Percentiles rank a stretch among this genome's conserved stretches.
Conservation (phyloP, 2,797 vertebrate species). For the Cirrhinus mrigala region DNA sequence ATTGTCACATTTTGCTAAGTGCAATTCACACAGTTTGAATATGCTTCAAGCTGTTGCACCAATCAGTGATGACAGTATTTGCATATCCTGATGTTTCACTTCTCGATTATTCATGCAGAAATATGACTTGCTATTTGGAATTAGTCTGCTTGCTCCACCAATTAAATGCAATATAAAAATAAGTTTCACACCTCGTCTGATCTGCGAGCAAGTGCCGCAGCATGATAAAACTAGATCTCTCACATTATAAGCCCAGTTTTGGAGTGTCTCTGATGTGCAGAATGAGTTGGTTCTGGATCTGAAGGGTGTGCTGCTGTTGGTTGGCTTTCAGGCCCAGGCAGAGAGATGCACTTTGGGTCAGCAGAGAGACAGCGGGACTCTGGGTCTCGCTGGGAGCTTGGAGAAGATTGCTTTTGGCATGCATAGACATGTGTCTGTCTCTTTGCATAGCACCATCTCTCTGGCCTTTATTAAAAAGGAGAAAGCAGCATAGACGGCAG, state of each 20-base stretch:
- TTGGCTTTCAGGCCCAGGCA: constrained; percentile 20
- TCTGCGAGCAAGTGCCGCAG: background rate
- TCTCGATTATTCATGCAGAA: background rate
- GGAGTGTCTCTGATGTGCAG: background rate
- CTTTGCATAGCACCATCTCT: constrained; percentile 10
- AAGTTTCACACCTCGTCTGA: background rate
- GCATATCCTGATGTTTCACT: background rate
- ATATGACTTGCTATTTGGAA: background rate
- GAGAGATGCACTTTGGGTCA: constrained; percentile 30
- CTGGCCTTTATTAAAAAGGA: constrained; percentile 29
- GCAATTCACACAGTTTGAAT: constrained; percentile 25
- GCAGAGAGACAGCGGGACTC: constrained; percentile 21
- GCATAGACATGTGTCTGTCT: constrained; percentile 29
- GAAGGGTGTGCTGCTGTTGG: background rate
- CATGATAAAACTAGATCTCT: constrained; percentile 13
- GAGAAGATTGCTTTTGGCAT: constrained; percentile 41
- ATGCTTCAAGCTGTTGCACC: constrained; percentile 32
- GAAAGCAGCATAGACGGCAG: constrained; percentile 22
- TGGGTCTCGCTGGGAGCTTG: constrained; percentile 7
- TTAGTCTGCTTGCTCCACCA: background rate
- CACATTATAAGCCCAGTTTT: background rate
- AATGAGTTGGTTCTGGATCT: constrained; percentile 7
- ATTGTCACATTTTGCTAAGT: constrained; percentile 19
- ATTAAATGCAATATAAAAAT: constrained; percentile 13
- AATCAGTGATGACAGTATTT: background rate